Conservation (phyloP, 2,113 vertebrate genomes). For the Rattus norvegicus region GRCr8 NC_086035.1:18700501-18701000, state of each 20-base stretch:
- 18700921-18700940: background rate
- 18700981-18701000: background rate
- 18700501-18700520: slow-evolving; percentile 45
- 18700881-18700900: background rate
- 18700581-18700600: slow-evolving; percentile 44
- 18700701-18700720: slow-evolving; percentile 41
- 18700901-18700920: background rate
- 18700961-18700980: background rate
- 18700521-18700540: slow-evolving; percentile 19
- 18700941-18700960: background rate
- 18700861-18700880: background rate
- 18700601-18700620: slow-evolving; percentile 32
- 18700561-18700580: background rate
- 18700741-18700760: background rate
- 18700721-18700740: slow-evolving; percentile 16
- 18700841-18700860: slow-evolving; percentile 39
- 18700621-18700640: slow-evolving; percentile 37
- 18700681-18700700: slow-evolving; percentile 40
- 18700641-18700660: slow-evolving; percentile 51
- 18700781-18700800: no score
- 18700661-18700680: slow-evolving; percentile 54
- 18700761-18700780: background rate
- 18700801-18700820: no score
- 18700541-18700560: background rate
- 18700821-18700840: background rate